phyloP scores from a whole-genome alignment of 1,140 invertebrate genomes.

The Aphidius gifuensis region DNA sequence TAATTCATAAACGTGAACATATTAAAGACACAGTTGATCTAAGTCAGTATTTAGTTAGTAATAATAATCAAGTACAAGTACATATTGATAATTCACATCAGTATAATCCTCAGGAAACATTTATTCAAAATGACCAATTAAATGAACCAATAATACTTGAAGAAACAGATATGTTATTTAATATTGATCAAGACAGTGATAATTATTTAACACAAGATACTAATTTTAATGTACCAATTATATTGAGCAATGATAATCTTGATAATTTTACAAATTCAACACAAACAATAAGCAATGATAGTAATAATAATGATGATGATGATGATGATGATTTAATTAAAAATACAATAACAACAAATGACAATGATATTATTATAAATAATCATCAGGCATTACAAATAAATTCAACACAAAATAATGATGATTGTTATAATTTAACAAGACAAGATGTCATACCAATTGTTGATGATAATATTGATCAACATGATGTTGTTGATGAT shows the following conservation, averaged over 20 bases:
- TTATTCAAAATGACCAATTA: slow-evolving; percentile 43
- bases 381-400: slow-evolving; percentile 31
- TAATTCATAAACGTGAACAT: slow-evolving; percentile 61
- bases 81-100: slow-evolving; percentile 27
- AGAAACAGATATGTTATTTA: slow-evolving; percentile 51
- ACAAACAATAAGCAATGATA: slow-evolving; percentile 32
- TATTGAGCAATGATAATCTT: slow-evolving; percentile 45
- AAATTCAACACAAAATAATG: slow-evolving; percentile 32
- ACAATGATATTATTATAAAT: slow-evolving; percentile 25
- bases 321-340: slow-evolving; percentile 26
- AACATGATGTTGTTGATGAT: slow-evolving; percentile 19
- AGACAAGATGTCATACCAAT: slow-evolving; percentile 16
- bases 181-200: slow-evolving; percentile 48
- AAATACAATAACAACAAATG: neutral
- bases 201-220: slow-evolving; percentile 48
- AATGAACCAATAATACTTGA: slow-evolving; percentile 50
- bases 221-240: slow-evolving; percentile 48
- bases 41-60: slow-evolving; percentile 43
- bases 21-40: slow-evolving; percentile 45
- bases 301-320: too few relatives aligned
- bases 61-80: slow-evolving; percentile 35
- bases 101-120: slow-evolving; percentile 44
- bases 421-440: slow-evolving; percentile 14
- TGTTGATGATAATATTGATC: slow-evolving; percentile 16
- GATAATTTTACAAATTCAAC: slow-evolving; percentile 36